Conservation (phyloP, 2,888 invertebrate species). For the Drosophila rellima region DNA sequence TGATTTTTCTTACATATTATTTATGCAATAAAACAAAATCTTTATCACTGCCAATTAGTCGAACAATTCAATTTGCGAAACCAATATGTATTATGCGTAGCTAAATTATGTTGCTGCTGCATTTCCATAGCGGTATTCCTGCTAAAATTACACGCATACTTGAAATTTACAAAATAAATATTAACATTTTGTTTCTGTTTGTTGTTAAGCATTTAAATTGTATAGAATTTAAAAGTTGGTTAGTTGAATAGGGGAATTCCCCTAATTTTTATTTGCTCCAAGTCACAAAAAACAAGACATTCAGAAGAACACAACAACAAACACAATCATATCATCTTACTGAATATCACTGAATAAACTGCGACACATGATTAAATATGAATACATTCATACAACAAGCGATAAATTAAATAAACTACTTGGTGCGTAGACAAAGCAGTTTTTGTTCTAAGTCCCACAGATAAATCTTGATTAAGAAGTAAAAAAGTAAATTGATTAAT, state of each 20-base stretch:
- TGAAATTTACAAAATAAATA: neutral
- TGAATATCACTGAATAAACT: constrained; percentile 52
- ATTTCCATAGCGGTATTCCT: constrained; percentile 4
- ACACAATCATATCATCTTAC: constrained; percentile 70
- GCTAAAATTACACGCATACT: neutral
- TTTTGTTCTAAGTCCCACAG: constrained; percentile 2
- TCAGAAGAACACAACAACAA: constrained; percentile 52
- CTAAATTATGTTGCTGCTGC: constrained; percentile 18
- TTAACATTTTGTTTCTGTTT: constrained; percentile 7
- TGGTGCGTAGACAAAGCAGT: neutral
- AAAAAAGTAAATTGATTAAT: constrained; percentile 2
- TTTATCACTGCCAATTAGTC: constrained; percentile 52
- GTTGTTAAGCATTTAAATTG: constrained; percentile 29
- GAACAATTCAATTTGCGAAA: neutral
- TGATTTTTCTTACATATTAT: constrained; percentile 10
- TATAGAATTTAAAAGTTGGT: constrained; percentile 14
- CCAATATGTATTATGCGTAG: constrained; percentile 16
- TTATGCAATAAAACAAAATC: constrained; percentile 24
- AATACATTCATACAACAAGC: neutral
- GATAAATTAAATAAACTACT: constrained; percentile 8
- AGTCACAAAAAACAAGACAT: constrained; percentile 48
- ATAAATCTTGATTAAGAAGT: constrained; percentile 10
- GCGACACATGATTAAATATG: constrained; percentile 21
- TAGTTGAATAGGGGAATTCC: constrained; percentile 31
- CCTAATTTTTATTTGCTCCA: constrained; percentile 15